Conservation (phyloP, 1,140 invertebrate species). For the Diplogasteroides magnus region DNA sequence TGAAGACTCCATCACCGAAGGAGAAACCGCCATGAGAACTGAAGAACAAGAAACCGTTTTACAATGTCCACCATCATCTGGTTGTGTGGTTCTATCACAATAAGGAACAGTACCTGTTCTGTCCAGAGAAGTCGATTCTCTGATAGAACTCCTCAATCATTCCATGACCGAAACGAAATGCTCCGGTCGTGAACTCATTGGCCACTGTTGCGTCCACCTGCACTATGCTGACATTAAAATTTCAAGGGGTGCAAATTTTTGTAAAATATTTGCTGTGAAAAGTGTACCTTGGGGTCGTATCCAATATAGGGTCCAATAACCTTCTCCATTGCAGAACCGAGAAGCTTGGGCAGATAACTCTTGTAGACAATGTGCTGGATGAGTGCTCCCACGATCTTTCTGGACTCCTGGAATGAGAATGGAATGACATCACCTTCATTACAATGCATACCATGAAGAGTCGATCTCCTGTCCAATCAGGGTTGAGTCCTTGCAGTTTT, state of each 20-base stretch:
- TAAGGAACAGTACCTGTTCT: conserved; percentile 10
- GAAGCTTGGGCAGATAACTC: conserved; percentile 45
- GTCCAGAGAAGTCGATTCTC: conserved; percentile 27
- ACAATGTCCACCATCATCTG: neutral
- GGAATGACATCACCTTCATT: conserved; percentile 8
- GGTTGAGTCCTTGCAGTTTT: conserved; percentile 36
- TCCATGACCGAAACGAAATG: conserved; percentile 66
- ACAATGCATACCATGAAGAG: conserved; percentile 10
- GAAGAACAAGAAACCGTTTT: conserved; percentile 2
- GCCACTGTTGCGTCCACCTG: conserved; percentile 62
- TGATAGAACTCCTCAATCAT: conserved; percentile 56
- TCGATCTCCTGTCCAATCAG: conserved; percentile 39
- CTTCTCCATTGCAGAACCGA: conserved; percentile 39
- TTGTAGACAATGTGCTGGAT: conserved; percentile 51
- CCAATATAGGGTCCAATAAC: conserved; percentile 60
- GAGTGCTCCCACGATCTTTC: conserved; percentile 61
- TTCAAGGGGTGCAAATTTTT: neutral
- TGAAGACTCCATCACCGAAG: conserved; percentile 54
- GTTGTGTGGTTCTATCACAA: neutral
- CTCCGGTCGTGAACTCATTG: conserved; percentile 67
- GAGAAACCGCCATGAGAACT: conserved; percentile 46
- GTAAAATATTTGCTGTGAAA: neutral
- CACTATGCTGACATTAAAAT: too few relatives aligned
- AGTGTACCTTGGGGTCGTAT: conserved; percentile 59
- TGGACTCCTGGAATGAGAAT: conserved; percentile 57